These are phyloP conservation scores for Agapostemon virescens DNA, from an alignment of 2,888 invertebrate genomes.

Conservation along the genomic window DNA sequence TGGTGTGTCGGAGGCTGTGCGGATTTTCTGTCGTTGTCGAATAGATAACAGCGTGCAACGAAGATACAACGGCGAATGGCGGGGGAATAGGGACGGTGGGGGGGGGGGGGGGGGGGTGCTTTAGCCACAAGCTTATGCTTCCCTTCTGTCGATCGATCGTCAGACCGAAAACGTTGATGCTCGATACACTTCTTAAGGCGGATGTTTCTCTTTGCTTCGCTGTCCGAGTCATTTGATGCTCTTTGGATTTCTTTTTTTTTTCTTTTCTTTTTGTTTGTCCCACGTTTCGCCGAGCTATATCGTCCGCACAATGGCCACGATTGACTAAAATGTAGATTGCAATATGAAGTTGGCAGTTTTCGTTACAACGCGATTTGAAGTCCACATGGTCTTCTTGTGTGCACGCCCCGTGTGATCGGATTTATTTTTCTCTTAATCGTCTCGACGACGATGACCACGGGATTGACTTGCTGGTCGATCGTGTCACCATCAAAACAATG, in stretches of 20 bases:
- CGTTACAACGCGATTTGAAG: conserved; percentile 75
- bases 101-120: conserved; percentile 11
- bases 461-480: background rate
- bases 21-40: conserved; percentile 28
- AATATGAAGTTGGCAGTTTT: conserved; percentile 79
- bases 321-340: conserved; percentile 75
- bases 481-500: background rate
- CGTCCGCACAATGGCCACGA: conserved; percentile 63
- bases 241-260: conserved; percentile 13
- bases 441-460: conserved; percentile 36
- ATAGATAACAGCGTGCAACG: conserved; percentile 40
- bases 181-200: conserved; percentile 31
- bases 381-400: conserved; percentile 62
- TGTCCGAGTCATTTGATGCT: conserved; percentile 7
- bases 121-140: conserved; percentile 41
- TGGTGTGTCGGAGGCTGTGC: conserved; percentile 31
- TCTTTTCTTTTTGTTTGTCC: no score
- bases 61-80: conserved; percentile 38
- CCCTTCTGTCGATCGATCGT: conserved; percentile 51
- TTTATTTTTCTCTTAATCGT: background rate
- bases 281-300: conserved; percentile 28
- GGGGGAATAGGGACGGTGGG: background rate
- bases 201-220: conserved; percentile 26
- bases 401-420: conserved; percentile 42
- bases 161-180: conserved; percentile 37